Evolutionary conservation across 2,113 vertebrate genomes (phyloP).

Genomic region (Austrofundulus limnaeus): DNA sequence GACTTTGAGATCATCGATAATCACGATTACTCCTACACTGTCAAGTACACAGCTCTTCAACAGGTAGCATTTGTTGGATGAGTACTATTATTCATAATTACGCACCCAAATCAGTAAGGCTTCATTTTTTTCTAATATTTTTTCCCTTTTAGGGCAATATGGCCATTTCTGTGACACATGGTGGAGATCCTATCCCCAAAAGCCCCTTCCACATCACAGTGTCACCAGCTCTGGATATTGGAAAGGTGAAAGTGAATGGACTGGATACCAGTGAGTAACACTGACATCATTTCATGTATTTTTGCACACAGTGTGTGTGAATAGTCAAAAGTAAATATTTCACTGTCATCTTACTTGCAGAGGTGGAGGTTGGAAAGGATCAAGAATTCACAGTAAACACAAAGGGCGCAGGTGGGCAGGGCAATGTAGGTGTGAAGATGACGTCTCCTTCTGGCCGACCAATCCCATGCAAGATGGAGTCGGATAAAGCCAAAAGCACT

Average conservation of each 20-base stretch:
- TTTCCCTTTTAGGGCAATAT: constrained; percentile 82
- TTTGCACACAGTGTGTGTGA: constrained; percentile 19
- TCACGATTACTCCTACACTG: constrained; percentile 94
- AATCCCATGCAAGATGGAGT: constrained; percentile 90
- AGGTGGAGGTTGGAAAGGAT: constrained; percentile 89
- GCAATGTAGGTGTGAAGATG: constrained; percentile 89
- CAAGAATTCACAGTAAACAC: constrained; percentile 89
- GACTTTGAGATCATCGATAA: constrained; percentile 97
- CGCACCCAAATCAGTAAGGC: background rate
- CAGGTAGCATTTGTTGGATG: constrained; percentile 78
- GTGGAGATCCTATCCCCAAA: constrained; percentile 88
- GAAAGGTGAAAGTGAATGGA: constrained; percentile 89
- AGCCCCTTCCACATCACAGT: constrained; percentile 88
- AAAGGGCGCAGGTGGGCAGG: constrained; percentile 88
- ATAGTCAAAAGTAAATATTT: background rate
- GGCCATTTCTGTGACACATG: constrained; percentile 84
- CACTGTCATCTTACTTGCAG: constrained; percentile 64
- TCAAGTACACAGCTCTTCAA: constrained; percentile 90
- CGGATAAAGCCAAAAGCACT: constrained; percentile 80
- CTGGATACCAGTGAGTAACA: constrained; percentile 86
- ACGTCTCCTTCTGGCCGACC: constrained; percentile 87
- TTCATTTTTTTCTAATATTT: constrained; percentile 14
- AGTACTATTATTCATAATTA: constrained; percentile 9
- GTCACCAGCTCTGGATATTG: constrained; percentile 83
- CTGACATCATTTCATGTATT: background rate